Percentiles rank a stretch among this genome's conserved stretches.
Conservation (phyloP, 2,113 vertebrate genomes). For the Myxocyprinus asiaticus region DNA sequence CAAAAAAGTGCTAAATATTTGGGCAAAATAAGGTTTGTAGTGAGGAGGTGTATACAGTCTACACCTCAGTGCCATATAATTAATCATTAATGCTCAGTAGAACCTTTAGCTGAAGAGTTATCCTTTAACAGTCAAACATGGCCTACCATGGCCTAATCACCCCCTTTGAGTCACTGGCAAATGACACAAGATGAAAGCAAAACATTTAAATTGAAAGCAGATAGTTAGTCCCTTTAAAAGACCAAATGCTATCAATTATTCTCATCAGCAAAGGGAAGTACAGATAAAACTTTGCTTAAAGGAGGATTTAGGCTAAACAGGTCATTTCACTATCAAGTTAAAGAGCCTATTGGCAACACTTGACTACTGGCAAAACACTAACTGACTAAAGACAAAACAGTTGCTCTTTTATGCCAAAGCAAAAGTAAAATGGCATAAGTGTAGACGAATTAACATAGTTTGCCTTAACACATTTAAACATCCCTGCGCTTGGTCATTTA, state of each 20-base stretch:
- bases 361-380: not conserved
- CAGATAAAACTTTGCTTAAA: not conserved
- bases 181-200: slow-evolving; percentile 25
- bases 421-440: not conserved
- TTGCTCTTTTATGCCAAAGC: not conserved
- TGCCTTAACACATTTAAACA: not conserved
- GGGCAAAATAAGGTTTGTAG: not conserved
- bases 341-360: slow-evolving; percentile 4
- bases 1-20: not conserved
- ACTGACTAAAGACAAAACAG: slow-evolving; percentile 8
- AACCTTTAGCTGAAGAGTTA: not conserved
- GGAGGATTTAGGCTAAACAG: too few relatives aligned
- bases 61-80: not conserved
- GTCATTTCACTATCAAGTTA: not conserved
- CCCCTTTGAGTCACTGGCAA: not conserved
- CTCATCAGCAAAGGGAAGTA: slow-evolving; percentile 19
- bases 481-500: too few relatives aligned
- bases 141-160: not conserved
- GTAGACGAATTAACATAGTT: not conserved
- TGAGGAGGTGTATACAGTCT: too few relatives aligned
- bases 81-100: slow-evolving; percentile 2
- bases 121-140: too few relatives aligned
- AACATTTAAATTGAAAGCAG: not conserved
- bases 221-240: slow-evolving; percentile 22
- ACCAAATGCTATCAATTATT: slow-evolving; percentile 11